A percentile compares a stretch with the other conserved stretches of the same genome.
These are phyloP conservation scores for Diplodus puntazzo DNA, from an alignment of 2,797 vertebrate species.

Conservation along the genomic window DNA sequence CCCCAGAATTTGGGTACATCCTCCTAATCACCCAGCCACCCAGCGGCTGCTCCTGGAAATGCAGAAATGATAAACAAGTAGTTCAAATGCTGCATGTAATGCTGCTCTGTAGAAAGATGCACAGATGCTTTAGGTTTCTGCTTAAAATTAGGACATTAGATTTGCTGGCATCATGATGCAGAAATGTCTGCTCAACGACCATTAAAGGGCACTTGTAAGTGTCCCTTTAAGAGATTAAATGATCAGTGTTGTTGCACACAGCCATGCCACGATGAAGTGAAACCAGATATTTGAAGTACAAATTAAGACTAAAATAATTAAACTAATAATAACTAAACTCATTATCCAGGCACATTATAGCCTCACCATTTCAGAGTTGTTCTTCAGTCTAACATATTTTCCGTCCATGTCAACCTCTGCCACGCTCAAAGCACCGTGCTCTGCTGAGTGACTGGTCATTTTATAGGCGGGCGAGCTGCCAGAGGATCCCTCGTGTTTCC, in stretches of 20 bases:
- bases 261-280: background rate
- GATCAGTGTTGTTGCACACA: background rate
- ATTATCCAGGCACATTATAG: background rate
- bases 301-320: background rate
- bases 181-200: no score
- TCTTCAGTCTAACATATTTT: constrained; percentile 86
- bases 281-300: background rate
- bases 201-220: no score
- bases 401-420: constrained; percentile 87
- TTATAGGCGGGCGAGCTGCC: constrained; percentile 74
- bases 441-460: constrained; percentile 77
- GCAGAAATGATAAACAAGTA: background rate
- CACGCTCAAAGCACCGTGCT: constrained; percentile 80
- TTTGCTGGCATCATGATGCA: no score
- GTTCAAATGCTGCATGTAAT: background rate
- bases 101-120: no score
- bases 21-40: constrained; percentile 86
- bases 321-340: background rate
- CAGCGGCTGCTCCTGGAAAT: constrained; percentile 85
- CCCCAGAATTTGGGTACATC: constrained; percentile 72
- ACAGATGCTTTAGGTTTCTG: no score
- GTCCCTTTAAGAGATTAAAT: background rate
- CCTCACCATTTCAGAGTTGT: constrained; percentile 84
- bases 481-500: constrained; percentile 81
- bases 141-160: no score